Evolutionary conservation across 2,113 vertebrate genomes (phyloP), one percentile per base, ranked within the genome.

Genomic region (Sphyrna mokarran): DNA sequence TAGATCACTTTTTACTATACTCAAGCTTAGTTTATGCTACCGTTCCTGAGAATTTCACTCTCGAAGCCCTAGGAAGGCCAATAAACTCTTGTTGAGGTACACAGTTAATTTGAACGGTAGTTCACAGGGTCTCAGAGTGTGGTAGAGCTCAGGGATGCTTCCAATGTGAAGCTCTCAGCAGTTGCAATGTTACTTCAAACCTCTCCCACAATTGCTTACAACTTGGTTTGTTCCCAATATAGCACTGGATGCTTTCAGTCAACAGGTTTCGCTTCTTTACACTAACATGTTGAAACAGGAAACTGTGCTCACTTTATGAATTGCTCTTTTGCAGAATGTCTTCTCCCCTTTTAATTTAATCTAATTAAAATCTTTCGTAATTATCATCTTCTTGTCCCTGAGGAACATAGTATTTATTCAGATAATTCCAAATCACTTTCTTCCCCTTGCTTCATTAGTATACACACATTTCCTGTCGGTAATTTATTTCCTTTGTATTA

Each of bases 351-450:
- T 40, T 66, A 37, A 93, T 66, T 68, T 23, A 68, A 22, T 37
- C 61, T 22, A 93, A 93, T 93, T 93, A 66, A 93, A 93, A 68
- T 68, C 33, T n/a, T 93, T n/a, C 33, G 0, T 68, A 93, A 93
- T 93, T 93, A 66, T 66, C n/a, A 43, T 40, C 80, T 40, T 37
- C 89, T 37, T 18, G 63, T 68, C 89, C 89, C n/a, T 68, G 7
- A 22, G 10, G 14, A 33, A 37, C 61, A 37, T n/a, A 37, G 7
- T 37, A 68, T 93, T 93, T 66, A 54, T 90, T 37, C 33, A 93
- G 10, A 66, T 93, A 93, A 66, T 93, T n/a, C 4, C 89, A 93
- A n/a, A 93, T 68, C n/a, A 93, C 37, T 37, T 93, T 66, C 89
- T 18, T 66, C 33, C 63, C 37, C 89, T 37, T 22, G 37, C 18